phyloP scores from a whole-genome alignment of 2,113 vertebrate genomes.

The Abramis brama region DNA sequence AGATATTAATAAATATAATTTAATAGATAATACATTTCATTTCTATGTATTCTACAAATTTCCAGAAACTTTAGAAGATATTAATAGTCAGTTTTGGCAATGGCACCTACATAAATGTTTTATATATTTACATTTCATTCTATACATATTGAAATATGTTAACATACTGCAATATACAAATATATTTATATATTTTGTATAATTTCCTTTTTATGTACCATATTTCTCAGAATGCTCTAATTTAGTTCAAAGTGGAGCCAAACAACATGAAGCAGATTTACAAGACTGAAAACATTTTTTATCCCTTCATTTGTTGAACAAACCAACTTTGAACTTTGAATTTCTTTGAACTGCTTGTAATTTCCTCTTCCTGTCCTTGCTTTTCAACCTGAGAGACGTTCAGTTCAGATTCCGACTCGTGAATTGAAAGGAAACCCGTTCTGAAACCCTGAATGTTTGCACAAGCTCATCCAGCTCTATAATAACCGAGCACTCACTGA shows the following conservation, averaged over 20 bases:
- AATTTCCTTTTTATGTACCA: background rate
- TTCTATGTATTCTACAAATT: background rate
- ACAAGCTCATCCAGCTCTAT: background rate
- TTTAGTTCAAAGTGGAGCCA: background rate
- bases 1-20: background rate
- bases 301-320: background rate
- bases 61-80: background rate
- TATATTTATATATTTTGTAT: background rate
- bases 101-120: background rate
- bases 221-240: background rate
- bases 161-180: background rate
- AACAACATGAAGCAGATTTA: background rate
- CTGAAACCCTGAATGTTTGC: background rate
- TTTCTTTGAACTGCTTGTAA: background rate
- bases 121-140: background rate
- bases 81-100: background rate
- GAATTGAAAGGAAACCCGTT: background rate
- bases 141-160: background rate
- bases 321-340: background rate
- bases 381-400: background rate
- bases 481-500: constrained; percentile 68
- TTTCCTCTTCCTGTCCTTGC: background rate
- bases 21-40: background rate
- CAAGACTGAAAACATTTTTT: background rate
- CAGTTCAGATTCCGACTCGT: background rate